Conservation (phyloP, 2,113 vertebrate species). For the Elanus axillaris region DNA sequence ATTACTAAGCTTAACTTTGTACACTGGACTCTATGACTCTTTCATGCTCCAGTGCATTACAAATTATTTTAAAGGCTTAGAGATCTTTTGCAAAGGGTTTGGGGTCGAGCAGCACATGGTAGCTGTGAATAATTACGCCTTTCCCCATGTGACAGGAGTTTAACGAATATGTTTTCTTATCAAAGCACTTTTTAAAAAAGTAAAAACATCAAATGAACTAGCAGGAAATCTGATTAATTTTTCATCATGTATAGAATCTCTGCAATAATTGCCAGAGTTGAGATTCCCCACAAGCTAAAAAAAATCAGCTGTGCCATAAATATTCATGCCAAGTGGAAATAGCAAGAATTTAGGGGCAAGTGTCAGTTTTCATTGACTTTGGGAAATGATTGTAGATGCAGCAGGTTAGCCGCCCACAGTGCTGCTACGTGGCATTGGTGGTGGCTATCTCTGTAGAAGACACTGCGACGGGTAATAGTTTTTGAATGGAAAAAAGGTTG, state of each 20-base stretch:
- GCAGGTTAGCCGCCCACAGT: accelerated
- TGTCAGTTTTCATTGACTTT: neutral
- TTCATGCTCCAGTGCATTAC: too few species aligned
- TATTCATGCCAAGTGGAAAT: neutral
- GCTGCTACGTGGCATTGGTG: neutral
- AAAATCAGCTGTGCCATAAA: neutral
- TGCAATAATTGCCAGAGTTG: neutral
- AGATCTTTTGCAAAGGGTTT: neutral
- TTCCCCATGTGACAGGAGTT: neutral
- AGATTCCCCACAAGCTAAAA: neutral
- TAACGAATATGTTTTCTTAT: neutral
- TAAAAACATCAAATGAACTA: neutral
- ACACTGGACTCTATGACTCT: neutral
- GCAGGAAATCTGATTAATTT: neutral
- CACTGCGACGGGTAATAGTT: accelerated
- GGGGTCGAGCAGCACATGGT: neutral
- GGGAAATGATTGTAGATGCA: accelerated
- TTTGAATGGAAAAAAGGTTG: neutral
- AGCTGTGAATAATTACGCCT: neutral
- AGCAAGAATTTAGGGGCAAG: neutral
- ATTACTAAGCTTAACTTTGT: neutral
- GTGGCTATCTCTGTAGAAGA: neutral
- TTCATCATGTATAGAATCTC: neutral
- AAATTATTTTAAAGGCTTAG: neutral
- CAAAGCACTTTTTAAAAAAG: neutral